Percentiles rank a stretch among this genome's conserved stretches.
phyloP scores from a whole-genome alignment of 2,888 invertebrate species.

The Ctenicera cuprea region DNA sequence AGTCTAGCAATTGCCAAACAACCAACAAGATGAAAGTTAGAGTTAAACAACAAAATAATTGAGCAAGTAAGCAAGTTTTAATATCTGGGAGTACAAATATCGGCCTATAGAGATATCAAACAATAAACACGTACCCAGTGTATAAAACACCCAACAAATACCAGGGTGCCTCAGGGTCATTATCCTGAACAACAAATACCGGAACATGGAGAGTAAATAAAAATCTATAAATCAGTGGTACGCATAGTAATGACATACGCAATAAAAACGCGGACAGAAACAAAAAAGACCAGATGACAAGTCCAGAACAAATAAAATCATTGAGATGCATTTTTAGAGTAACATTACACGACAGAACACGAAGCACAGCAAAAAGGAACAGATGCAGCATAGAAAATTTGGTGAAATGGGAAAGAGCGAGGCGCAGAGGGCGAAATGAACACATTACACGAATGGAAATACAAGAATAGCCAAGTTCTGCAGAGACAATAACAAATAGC shows the following conservation, averaged over 20 bases:
- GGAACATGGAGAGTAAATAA: slow-evolving; percentile 1
- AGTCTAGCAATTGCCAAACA: no score
- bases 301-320: neutral
- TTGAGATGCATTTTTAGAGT: neutral
- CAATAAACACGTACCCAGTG: neutral
- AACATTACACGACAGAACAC: neutral
- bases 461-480: slow-evolving; percentile 7
- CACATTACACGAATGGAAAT: slow-evolving; percentile 12
- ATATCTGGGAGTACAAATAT: neutral
- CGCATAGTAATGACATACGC: neutral
- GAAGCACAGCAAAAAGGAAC: slow-evolving; percentile 12
- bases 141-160: slow-evolving; percentile 4
- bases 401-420: slow-evolving; percentile 2
- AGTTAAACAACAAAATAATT: neutral
- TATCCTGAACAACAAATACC: slow-evolving; percentile 5
- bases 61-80: neutral
- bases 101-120: neutral
- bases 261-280: neutral
- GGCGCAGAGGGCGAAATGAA: slow-evolving; percentile 11
- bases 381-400: slow-evolving; percentile 12
- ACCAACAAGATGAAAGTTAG: no score
- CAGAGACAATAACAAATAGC: slow-evolving; percentile 1
- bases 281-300: slow-evolving; percentile 4
- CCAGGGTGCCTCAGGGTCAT: neutral
- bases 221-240: neutral